Conservation (phyloP, 1,140 invertebrate species). For the Drosophila funebris region DNA sequence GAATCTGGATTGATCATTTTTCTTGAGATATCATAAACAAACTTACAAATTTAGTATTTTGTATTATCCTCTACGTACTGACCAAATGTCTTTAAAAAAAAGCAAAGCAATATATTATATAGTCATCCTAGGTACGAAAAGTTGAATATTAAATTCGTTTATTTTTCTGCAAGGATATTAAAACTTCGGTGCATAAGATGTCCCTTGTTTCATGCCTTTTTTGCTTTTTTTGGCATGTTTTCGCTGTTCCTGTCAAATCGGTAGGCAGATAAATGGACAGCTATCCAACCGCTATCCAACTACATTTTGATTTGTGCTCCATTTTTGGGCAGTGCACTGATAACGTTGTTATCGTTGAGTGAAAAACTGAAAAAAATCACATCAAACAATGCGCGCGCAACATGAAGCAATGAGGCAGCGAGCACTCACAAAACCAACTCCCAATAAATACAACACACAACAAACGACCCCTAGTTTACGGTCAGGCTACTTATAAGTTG, state of each 20-base stretch:
- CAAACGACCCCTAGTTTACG: not conserved
- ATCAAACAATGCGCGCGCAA: constrained; percentile 7
- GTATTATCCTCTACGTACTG: no score
- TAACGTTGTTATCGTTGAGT: constrained; percentile 53
- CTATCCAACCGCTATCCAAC: constrained; percentile 34
- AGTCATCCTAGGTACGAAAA: no score
- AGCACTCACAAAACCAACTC: not conserved
- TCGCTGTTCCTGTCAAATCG: constrained; percentile 25
- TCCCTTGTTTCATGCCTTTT: not conserved
- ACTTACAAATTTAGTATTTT: no score
- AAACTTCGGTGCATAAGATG: not conserved
- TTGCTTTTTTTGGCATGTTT: constrained; percentile 9
- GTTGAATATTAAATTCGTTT: no score
- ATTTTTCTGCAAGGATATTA: not conserved
- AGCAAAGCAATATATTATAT: no score
- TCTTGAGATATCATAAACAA: no score
- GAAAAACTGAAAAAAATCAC: not conserved
- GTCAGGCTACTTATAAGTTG: not conserved
- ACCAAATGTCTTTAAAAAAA: no score
- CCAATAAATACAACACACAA: not conserved
- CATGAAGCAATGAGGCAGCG: constrained; percentile 27
- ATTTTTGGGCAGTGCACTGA: constrained; percentile 45
- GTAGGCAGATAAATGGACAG: constrained; percentile 38
- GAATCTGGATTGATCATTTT: no score
- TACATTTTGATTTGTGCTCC: constrained; percentile 65